Percentiles rank a stretch among this genome's conserved stretches.
Conservation (phyloP, 2,113 vertebrate species). For the Trematomus loennbergii region DNA sequence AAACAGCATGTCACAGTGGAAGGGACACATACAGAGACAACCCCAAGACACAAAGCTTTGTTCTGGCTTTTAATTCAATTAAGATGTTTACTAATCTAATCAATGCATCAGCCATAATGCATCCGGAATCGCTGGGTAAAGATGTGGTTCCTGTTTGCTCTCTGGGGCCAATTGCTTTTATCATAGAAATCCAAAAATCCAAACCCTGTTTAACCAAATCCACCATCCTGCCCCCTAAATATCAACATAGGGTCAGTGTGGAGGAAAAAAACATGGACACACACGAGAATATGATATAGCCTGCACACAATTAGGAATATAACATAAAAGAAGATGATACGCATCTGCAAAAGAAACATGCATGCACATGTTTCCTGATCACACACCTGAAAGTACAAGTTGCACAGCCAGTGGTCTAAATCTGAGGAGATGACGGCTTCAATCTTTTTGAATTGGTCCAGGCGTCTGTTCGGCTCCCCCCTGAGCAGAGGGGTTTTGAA, state of each 20-base stretch:
- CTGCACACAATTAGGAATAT: slow-evolving; percentile 17
- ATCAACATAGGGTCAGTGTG: slow-evolving; percentile 23
- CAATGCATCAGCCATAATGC: slow-evolving; percentile 79
- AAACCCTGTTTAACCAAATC: slow-evolving; percentile 34
- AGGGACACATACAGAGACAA: slow-evolving; percentile 64
- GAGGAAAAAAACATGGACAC: neutral
- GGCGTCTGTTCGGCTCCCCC: slow-evolving; percentile 82
- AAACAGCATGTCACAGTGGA: slow-evolving; percentile 70
- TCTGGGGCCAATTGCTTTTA: slow-evolving; percentile 79
- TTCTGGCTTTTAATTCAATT: slow-evolving; percentile 81
- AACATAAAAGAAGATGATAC: neutral
- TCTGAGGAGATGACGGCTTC: slow-evolving; percentile 89
- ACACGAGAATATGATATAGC: neutral
- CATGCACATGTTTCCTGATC: slow-evolving; percentile 5
- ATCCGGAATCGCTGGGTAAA: slow-evolving; percentile 78
- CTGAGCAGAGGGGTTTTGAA: slow-evolving; percentile 91
- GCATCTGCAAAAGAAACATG: slow-evolving; percentile 11
- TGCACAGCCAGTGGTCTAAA: slow-evolving; percentile 94
- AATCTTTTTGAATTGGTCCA: slow-evolving; percentile 88
- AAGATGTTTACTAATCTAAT: slow-evolving; percentile 83
- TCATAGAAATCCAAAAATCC: slow-evolving; percentile 57
- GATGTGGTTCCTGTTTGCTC: slow-evolving; percentile 81
- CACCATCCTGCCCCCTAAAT: slow-evolving; percentile 41
- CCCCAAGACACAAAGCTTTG: slow-evolving; percentile 68
- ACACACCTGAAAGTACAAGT: slow-evolving; percentile 95